Conservation (phyloP, 2,888 invertebrate species). For the Drosophila fulvimacula region DNA sequence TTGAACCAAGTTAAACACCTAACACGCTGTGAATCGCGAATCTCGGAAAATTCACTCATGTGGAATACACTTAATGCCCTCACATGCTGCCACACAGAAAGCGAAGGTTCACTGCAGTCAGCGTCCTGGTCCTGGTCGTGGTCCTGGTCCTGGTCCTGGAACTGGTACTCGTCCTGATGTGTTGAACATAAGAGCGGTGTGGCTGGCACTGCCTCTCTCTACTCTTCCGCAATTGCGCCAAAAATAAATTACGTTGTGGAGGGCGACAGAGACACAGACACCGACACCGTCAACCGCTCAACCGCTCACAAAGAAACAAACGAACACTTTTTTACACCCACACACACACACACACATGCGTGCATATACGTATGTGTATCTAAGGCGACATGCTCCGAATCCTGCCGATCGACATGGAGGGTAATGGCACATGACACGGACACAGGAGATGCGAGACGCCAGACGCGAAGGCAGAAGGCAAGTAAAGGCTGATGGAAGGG, state of each 20-base stretch:
- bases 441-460: constrained; percentile 5
- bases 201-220: constrained; percentile 24
- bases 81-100: constrained; percentile 41
- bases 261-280: constrained; percentile 45
- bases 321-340: constrained; percentile 30
- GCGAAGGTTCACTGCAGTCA: constrained; percentile 22
- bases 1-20: constrained; percentile 73
- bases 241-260: constrained; percentile 68
- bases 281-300: constrained; percentile 16
- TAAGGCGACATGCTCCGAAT: constrained; percentile 36
- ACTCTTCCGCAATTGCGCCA: constrained; percentile 60
- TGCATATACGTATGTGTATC: constrained; percentile 3
- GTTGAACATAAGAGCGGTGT: constrained; percentile 49
- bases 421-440: constrained; percentile 34
- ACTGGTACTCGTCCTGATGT: constrained; percentile 26
- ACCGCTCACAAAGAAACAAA: constrained; percentile 49
- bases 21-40: constrained; percentile 71
- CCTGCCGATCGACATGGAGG: constrained; percentile 56
- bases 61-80: constrained; percentile 68
- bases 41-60: constrained; percentile 72
- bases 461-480: not conserved
- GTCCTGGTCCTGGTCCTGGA: not conserved
- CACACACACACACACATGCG: not conserved
- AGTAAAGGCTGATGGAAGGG: not conserved
- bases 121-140: not conserved